These are phyloP conservation scores for Ochotona curzoniae DNA, from an alignment of 2,113 vertebrate species.

Conservation along the genomic window DNA sequence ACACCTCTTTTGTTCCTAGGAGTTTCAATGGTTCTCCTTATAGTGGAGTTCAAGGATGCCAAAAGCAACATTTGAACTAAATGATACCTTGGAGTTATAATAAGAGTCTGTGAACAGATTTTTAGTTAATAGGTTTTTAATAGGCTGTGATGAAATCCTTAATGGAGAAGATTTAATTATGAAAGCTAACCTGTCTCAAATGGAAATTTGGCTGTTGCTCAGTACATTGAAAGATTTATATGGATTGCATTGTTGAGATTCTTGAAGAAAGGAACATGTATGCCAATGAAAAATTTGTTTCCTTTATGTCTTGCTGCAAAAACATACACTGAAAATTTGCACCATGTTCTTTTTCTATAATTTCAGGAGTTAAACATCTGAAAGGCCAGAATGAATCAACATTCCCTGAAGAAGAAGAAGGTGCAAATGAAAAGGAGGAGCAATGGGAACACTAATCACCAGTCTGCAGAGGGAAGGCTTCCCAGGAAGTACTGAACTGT, in stretches of 20 bases:
- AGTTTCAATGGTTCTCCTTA: slow-evolving; percentile 43
- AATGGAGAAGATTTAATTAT: slow-evolving; percentile 58
- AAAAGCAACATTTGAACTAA: slow-evolving; percentile 67
- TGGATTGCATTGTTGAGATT: neutral
- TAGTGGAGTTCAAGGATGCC: neutral
- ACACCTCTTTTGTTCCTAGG: slow-evolving; percentile 53
- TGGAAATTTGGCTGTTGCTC: slow-evolving; percentile 48
- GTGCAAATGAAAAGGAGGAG: slow-evolving; percentile 84
- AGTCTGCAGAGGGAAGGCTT: slow-evolving; percentile 7
- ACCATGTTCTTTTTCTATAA: slow-evolving; percentile 65
- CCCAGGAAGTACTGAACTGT: slow-evolving; percentile 72
- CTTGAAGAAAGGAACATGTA: slow-evolving; percentile 33
- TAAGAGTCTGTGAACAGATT: slow-evolving; percentile 28
- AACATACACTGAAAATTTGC: slow-evolving; percentile 68
- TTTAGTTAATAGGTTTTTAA: slow-evolving; percentile 62
- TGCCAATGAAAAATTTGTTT: neutral
- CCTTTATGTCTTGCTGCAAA: slow-evolving; percentile 43
- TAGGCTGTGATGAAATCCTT: slow-evolving; percentile 59
- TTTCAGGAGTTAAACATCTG: slow-evolving; percentile 90
- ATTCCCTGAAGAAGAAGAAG: slow-evolving; percentile 90
- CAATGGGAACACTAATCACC: slow-evolving; percentile 81
- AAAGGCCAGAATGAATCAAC: slow-evolving; percentile 86
- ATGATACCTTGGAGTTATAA: slow-evolving; percentile 3
- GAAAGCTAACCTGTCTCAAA: slow-evolving; percentile 40
- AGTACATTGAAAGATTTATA: slow-evolving; percentile 51